phyloP scores from a whole-genome alignment of 2,113 vertebrate genomes.

The Miniopterus natalensis region DNA sequence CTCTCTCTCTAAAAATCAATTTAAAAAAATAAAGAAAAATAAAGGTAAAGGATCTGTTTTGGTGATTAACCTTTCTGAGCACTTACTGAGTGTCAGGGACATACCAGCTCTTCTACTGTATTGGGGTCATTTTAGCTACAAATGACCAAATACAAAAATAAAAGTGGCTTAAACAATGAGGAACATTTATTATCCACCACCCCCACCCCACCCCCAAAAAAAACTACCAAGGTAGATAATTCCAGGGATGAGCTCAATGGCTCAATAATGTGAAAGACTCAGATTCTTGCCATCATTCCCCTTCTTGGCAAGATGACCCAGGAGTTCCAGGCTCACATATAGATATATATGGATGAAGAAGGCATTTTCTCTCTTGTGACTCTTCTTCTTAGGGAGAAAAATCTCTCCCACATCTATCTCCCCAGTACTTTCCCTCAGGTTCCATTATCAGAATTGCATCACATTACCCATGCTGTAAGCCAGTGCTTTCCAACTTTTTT shows the following conservation, averaged over 20 bases:
- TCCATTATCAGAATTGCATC: not conserved
- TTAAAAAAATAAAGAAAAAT: not conserved
- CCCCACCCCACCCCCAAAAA: not conserved
- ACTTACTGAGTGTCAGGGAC: not conserved
- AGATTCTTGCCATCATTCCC: not conserved
- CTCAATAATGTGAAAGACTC: not conserved
- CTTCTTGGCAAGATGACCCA: not conserved
- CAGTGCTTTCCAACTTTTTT: not conserved
- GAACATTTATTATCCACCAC: not conserved
- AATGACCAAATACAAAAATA: constrained; percentile 48
- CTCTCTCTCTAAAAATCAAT: not conserved
- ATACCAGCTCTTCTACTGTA: not conserved
- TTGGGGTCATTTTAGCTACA: constrained; percentile 10
- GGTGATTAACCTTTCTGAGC: not conserved
- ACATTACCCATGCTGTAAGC: not conserved
- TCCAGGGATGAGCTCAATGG: not conserved
- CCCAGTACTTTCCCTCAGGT: not conserved
- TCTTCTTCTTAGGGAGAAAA: not conserved
- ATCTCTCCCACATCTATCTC: not conserved
- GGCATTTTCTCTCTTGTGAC: not conserved
- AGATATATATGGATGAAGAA: not conserved
- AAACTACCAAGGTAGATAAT: not conserved
- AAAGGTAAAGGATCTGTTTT: not conserved
- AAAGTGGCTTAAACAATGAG: constrained; percentile 21
- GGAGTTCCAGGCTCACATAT: not conserved